Base-by-base conservation (phyloP, 2,113 vertebrate genomes). In the Cheilinus undulatus region DNA sequence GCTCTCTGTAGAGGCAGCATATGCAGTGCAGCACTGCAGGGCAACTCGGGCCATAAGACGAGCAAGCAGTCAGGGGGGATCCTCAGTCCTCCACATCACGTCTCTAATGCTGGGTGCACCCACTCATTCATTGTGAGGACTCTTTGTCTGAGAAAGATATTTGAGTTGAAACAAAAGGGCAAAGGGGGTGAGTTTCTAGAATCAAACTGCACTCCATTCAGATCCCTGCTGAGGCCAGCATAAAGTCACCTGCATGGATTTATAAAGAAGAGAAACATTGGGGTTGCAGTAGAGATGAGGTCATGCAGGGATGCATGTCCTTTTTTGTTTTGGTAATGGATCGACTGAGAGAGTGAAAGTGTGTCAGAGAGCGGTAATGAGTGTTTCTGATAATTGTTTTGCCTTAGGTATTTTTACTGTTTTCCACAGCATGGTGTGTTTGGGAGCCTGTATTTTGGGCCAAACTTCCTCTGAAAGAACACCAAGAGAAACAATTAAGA, bases 1-100 rank as follows among this genome's bases (percentile, higher is more conserved):
- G 66, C 10, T 61, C 56, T 69, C 64, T 52, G 54, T 26, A 40
- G 63, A 54, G 76, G 77, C 80, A 87, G 60, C 89, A 85, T 85
- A 86, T 89, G 86, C 51, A 23, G 59, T 40, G 42, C 14, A 64
- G 65, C 58, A 84, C 88, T 90, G 67, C 77, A 65, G 83, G 83
- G 70, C 77, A 72, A 28, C 22, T 14, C 13, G 38, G 53, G 61
- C 38, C 38, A 66, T 20, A 50, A 63, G 78, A 76, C 40, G 62
- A 65, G 43, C 49, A 66, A 23, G 56, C 42, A 53, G 11, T 34
- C 57, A 24, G 26, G 51, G 32, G 56, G 59, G 19, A 61, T 22
- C 48, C 63, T 82, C 49, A 64, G 1, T 69, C 30, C 38, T 69
- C 59, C 43, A 11, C 26, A 46, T 54, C 20, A 28, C 69, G 22